A percentile compares a stretch with the other conserved stretches of the same genome.
These are phyloP conservation scores for Argyrosomus japonicus DNA, from an alignment of 2,113 vertebrate genomes.

Conservation along the genomic window DNA sequence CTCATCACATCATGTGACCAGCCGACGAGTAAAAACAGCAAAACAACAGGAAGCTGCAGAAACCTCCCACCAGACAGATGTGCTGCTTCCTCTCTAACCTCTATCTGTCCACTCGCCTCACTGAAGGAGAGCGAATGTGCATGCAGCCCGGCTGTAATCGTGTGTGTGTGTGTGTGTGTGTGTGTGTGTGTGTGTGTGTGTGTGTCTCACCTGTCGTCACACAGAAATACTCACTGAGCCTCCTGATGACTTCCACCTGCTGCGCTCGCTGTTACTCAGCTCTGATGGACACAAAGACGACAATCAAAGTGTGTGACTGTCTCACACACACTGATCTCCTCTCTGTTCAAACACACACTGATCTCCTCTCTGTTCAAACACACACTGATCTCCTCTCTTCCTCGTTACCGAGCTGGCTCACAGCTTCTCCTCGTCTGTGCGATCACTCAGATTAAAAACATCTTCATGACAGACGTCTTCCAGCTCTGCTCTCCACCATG, in stretches of 20 bases:
- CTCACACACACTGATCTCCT: neutral
- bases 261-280: too few relatives aligned
- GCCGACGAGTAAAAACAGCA: neutral
- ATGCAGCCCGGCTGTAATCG: neutral
- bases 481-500: constrained; percentile 22
- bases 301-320: neutral
- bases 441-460: constrained; percentile 42
- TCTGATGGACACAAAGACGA: too few relatives aligned
- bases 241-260: too few relatives aligned
- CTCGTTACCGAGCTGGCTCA: constrained; percentile 60
- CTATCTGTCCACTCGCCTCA: constrained; percentile 13
- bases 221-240: constrained; percentile 38
- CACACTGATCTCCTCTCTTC: constrained; percentile 7
- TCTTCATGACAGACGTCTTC: constrained; percentile 36
- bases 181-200: neutral
- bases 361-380: neutral
- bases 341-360: constrained; percentile 9
- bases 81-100: neutral
- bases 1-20: neutral
- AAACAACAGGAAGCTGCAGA: constrained; percentile 15
- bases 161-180: neutral
- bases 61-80: constrained; percentile 36
- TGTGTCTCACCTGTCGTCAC: neutral
- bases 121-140: neutral
- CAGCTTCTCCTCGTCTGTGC: constrained; percentile 37